Conservation (phyloP, 2,113 vertebrate species). For the Melospiza melodia region DNA sequence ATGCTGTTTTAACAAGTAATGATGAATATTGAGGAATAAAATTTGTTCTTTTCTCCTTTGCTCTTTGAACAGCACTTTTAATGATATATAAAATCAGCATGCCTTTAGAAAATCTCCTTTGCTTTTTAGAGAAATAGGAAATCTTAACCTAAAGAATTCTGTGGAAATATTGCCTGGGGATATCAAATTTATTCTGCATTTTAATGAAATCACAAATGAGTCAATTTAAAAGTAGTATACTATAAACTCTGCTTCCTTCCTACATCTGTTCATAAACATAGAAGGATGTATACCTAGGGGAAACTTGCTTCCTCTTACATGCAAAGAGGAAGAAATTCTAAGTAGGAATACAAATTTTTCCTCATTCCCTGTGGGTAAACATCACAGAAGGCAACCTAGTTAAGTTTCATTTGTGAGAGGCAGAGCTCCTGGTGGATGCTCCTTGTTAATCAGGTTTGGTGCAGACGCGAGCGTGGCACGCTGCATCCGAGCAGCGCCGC, state of each 20-base stretch:
- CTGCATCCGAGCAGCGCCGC: neutral
- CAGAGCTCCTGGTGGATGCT: slow-evolving; percentile 2
- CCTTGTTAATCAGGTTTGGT: neutral
- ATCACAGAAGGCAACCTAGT: slow-evolving; percentile 11
- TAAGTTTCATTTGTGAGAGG: slow-evolving; percentile 4
- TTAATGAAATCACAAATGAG: slow-evolving; percentile 66
- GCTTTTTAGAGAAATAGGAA: slow-evolving; percentile 20
- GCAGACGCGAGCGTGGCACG: neutral
- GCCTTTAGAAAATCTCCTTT: neutral
- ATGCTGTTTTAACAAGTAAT: neutral
- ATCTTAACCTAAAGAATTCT: slow-evolving; percentile 28
- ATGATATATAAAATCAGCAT: slow-evolving; percentile 16
- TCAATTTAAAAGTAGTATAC: slow-evolving; percentile 54
- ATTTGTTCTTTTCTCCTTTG: neutral
- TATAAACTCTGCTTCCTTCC: slow-evolving; percentile 47
- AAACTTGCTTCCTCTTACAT: neutral
- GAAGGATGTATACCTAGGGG: slow-evolving; percentile 23
- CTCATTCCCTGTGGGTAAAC: slow-evolving; percentile 2
- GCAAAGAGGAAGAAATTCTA: neutral
- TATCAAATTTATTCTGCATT: slow-evolving; percentile 53
- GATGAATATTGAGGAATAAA: neutral
- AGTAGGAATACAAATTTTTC: neutral
- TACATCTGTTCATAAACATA: slow-evolving; percentile 50
- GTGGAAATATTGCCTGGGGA: slow-evolving; percentile 48
- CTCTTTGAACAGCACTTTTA: slow-evolving; percentile 1